These are phyloP conservation scores for Hapalemur alaotrensis DNA, from an alignment of 2,797 vertebrate genomes.

Conservation along the genomic window DNA sequence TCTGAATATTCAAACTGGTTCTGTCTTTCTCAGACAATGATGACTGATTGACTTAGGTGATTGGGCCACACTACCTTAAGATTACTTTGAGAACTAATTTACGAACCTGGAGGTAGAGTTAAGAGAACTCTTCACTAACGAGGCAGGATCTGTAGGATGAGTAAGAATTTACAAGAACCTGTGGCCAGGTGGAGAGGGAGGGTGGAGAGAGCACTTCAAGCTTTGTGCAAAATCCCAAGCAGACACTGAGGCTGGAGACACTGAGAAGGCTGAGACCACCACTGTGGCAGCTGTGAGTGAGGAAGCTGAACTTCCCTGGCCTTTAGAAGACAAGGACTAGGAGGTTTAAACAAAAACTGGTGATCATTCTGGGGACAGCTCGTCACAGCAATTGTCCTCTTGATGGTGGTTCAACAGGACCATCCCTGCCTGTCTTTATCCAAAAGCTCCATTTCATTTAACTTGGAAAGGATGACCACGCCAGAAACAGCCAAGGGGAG, in stretches of 20 bases:
- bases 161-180: background rate
- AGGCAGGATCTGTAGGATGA: background rate
- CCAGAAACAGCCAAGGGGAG: background rate
- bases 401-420: background rate
- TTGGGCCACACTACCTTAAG: background rate
- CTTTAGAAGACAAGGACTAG: background rate
- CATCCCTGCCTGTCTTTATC: background rate
- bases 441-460: background rate
- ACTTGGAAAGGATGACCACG: background rate
- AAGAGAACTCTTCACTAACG: background rate
- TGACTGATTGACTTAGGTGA: background rate
- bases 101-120: background rate
- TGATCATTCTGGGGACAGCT: background rate
- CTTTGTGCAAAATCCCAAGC: background rate
- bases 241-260: background rate
- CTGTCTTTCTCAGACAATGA: background rate
- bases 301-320: background rate
- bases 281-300: background rate
- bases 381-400: background rate
- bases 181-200: background rate
- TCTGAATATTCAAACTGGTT: background rate
- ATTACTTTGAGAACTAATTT: background rate
- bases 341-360: background rate
- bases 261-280: background rate
- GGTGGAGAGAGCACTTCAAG: background rate